Base-by-base conservation (phyloP, 2,888 invertebrate genomes). In the Ariolimax columbianus region DNA sequence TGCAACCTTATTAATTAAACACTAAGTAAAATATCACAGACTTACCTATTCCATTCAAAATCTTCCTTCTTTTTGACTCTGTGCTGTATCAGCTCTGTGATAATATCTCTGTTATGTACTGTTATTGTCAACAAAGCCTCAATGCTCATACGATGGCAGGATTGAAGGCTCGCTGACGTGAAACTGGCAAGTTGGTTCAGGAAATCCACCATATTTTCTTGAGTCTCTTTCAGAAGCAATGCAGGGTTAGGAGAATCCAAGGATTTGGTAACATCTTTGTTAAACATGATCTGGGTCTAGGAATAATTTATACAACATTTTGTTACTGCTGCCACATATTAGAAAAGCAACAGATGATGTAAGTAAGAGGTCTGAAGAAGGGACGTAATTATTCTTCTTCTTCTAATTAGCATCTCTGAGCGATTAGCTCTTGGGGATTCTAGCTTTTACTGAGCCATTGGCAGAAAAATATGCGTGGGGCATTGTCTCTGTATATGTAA, bases 21-120 rank as follows among this genome's bases (percentile, higher is more conserved):
- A 55, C 55, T 23, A 55, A 23, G 26, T 3, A 55, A 19, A 55
- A 47, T n/a, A 47, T 26, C 1, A 77, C 30, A 78, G 63, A 26
- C 63, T n/a, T 40, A 93, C 94, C 91, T 93, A 51, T 91, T 93
- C 94, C 94, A 94, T 83, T 94, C 92, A 90, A 94, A 94, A 89
- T 94, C 93, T 77, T 93, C 92, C 47, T 85, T 89, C 43, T 89
- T 89, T 33, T 81, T 88, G 72, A 94, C 92, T n/a, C 90, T 89
- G 81, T 90, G 89, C 36, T 90, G 89, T 66, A 93, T 92, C 89
- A 94, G 90, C 36, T 88, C 89, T 72, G 88, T 89, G 63, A 93
- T 83, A 83, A 94, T 93, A 88, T 94, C 94, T 75, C 94, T 88
- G 88, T 92, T 93, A 89, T 94, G 94, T 17, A 94, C 94, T 81